Percentiles rank a stretch among this genome's conserved stretches.
Evolutionary conservation across 2,113 vertebrate species (phyloP).

Genomic region (Pica pica): DNA sequence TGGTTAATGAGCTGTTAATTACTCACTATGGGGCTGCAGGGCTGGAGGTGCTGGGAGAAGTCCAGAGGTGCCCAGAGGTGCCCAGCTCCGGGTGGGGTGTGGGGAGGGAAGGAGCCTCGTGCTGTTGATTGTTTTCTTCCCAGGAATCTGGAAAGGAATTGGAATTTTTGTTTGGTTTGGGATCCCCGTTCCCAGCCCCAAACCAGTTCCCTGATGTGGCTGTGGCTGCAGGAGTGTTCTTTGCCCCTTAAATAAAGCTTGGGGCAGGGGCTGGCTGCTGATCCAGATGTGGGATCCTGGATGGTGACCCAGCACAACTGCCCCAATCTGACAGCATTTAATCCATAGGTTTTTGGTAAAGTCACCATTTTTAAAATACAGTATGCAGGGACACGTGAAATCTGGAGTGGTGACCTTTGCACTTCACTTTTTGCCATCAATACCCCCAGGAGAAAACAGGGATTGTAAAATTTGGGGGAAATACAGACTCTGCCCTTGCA

Average conservation of each 20-base stretch:
- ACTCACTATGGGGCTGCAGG: neutral
- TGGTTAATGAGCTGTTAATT: neutral
- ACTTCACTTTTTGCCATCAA: neutral
- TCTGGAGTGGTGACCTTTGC: fast-evolving
- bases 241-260: neutral
- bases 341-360: neutral
- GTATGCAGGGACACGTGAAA: fast-evolving
- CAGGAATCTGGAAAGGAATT: neutral
- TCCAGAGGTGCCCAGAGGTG: neutral
- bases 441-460: neutral
- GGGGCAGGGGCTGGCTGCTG: neutral
- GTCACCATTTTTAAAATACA: neutral
- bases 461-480: neutral
- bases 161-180: neutral
- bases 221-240: neutral
- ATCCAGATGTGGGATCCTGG: neutral
- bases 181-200: neutral
- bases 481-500: neutral
- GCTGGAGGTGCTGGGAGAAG: neutral
- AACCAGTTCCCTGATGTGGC: neutral
- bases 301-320: neutral
- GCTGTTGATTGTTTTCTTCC: no score
- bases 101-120: neutral
- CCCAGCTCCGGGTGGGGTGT: fast-evolving
- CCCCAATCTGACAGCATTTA: neutral